Evolutionary conservation across 2,888 invertebrate genomes (phyloP).

Genomic region (Drosophila barbarae): DNA sequence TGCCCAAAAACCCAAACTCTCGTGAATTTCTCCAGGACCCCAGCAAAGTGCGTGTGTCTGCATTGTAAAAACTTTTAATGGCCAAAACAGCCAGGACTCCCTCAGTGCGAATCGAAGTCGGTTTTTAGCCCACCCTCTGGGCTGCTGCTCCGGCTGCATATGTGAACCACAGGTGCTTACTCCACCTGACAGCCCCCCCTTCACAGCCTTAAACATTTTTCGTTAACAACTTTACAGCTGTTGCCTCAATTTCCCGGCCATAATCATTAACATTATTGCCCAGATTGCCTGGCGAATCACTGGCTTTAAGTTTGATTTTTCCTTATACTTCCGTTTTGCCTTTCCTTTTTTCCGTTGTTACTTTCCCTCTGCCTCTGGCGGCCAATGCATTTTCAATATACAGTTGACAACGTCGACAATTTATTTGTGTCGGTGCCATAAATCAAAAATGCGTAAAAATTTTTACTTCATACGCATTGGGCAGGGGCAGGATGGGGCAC

Average conservation of each 20-base stretch:
- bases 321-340: conserved; percentile 12
- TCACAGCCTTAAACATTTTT: conserved; percentile 29
- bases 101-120: not conserved
- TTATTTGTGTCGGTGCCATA: conserved; percentile 59
- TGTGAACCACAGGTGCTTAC: conserved; percentile 62
- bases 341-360: conserved; percentile 7
- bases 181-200: not conserved
- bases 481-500: conserved; percentile 26
- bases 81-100: conserved; percentile 39
- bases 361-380: not conserved
- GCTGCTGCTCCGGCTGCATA: conserved; percentile 45
- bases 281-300: conserved; percentile 26
- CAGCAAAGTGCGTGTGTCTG: conserved; percentile 71
- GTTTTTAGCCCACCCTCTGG: not conserved
- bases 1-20: conserved; percentile 5
- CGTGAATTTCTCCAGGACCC: conserved; percentile 7
- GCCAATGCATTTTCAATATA: conserved; percentile 69
- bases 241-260: conserved; percentile 45
- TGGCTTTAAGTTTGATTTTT: conserved; percentile 44
- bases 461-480: conserved; percentile 50
- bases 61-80: conserved; percentile 76
- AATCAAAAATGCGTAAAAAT: conserved; percentile 75
- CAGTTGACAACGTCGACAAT: conserved; percentile 57
- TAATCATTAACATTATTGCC: conserved; percentile 71
- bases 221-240: conserved; percentile 49